Percentiles rank a stretch among this genome's conserved stretches.
Conservation (phyloP, 1,140 invertebrate genomes). For the Plodia interpunctella region DNA sequence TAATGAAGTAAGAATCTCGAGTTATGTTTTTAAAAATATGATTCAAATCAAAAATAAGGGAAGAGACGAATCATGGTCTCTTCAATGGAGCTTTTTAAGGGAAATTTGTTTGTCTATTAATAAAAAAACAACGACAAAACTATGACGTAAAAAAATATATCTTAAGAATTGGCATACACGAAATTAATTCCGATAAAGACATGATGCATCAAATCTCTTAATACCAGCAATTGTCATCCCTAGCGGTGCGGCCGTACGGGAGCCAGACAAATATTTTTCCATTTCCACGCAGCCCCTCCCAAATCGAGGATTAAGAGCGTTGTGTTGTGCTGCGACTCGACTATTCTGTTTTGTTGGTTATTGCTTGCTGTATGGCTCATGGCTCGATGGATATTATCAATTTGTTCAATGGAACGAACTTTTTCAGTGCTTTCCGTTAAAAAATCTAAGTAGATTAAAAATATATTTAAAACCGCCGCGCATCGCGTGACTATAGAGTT, state of each 20-base stretch:
- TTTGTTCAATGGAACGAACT: constrained; percentile 1
- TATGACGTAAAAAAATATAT: no score
- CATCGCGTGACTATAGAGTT: no score
- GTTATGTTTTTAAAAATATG: no score
- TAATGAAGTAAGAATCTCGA: no score
- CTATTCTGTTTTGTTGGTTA: constrained; percentile 40
- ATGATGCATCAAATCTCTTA: not conserved
- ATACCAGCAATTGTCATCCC: constrained; percentile 7
- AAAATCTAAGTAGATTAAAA: no score
- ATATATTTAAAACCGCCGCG: no score
- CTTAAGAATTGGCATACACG: no score
- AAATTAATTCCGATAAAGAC: not conserved
- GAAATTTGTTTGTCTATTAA: no score
- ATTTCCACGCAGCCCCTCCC: constrained; percentile 46
- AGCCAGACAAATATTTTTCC: constrained; percentile 23
- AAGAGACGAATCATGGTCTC: no score
- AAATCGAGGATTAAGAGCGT: constrained; percentile 54
- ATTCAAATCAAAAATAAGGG: no score
- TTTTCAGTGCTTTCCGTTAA: not conserved
- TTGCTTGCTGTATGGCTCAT: constrained; percentile 10
- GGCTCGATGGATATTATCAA: constrained; percentile 9
- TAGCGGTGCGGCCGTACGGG: not conserved
- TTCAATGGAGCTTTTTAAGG: no score
- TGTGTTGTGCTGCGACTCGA: constrained; percentile 28
- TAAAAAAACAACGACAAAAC: no score